Evolutionary conservation across 2,888 invertebrate species (phyloP), one percentile per base, ranked within the genome.

Genomic region (Epistrophella euchroma): DNA sequence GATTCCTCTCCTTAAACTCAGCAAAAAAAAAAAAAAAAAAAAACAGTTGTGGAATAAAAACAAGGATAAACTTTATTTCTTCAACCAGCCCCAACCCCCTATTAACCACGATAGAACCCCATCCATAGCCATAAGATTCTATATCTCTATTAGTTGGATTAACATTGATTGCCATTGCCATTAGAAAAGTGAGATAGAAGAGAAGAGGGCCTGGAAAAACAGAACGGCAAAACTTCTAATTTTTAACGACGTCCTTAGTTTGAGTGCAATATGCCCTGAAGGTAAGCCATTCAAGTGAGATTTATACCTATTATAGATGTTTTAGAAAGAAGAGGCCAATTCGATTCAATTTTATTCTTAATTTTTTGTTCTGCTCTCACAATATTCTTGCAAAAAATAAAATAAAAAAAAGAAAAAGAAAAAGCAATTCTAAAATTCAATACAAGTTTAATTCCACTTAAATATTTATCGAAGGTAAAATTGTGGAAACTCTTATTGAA

Each of bases 391-490:
- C 2, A 22, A 68, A 68, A 68, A 28, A 35, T 13, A 9, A 13
- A 58, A 56, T 2, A 56, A 56, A 32, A 17, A 17, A 9, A 60
- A 50, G 43, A 22, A 47, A 76, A 55, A 47, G 28, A 28, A 50
- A 58, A 58, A 68, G 15, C 58, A 22, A 40, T 79, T 77, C 32
- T 52, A 77, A 71, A 56, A 45, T 37, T 32, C 64, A 71, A 78
- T 71, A 37, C 45, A 68, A 66, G 58, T 73, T 72, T 64, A 52
- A 32, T 28, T n/a, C 62, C 77, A 77, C 66, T 82, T 43, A 72
- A 77, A 71, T 72, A 82, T 72, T 77, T 72, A 82, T 64, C 58
- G 72, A 77, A 58, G 71, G 77, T 77, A 35, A 77, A 66, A 66
- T 64, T 81, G 40, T 55, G 45, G 22, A 56, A 56, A 47, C 68